Percentiles rank a stretch among this genome's conserved stretches.
phyloP scores from a whole-genome alignment of 2,113 vertebrate genomes.

The Trachemys scripta region DNA sequence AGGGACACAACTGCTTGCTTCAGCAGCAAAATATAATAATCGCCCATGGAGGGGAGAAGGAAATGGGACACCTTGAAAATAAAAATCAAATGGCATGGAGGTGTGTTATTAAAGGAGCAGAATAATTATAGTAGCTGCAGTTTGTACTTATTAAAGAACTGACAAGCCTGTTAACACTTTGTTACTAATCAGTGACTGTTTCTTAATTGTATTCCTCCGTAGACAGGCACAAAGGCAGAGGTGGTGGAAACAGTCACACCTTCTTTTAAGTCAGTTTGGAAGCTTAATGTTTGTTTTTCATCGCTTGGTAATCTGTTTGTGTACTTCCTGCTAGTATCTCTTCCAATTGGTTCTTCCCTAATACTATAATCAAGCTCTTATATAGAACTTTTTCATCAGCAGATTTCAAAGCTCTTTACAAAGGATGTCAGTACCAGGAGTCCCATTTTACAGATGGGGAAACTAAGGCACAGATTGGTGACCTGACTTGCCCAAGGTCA shows the following conservation, averaged over 20 bases:
- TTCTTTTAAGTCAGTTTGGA: constrained; percentile 29
- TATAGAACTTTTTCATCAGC: neutral
- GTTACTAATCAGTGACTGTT: constrained; percentile 58
- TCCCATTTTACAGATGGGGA: neutral
- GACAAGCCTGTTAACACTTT: constrained; percentile 53
- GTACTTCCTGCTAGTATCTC: constrained; percentile 25
- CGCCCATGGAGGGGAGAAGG: neutral
- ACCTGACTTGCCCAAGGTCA: neutral
- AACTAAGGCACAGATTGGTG: neutral
- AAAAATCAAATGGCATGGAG: neutral
- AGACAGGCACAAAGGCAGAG: constrained; percentile 28
- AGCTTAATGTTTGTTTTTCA: constrained; percentile 44
- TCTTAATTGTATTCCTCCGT: constrained; percentile 55
- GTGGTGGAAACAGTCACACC: constrained; percentile 48
- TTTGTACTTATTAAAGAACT: constrained; percentile 52
- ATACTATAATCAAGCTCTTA: neutral
- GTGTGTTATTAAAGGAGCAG: neutral
- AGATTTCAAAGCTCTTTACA: neutral
- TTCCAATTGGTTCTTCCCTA: neutral
- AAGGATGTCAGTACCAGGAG: neutral
- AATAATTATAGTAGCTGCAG: constrained; percentile 51
- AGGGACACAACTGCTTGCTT: neutral
- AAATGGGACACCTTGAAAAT: neutral
- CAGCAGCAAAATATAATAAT: neutral
- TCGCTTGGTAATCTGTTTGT: constrained; percentile 50